Evolutionary conservation across 1,140 invertebrate genomes (phyloP).

Genomic region (Thalassaphorura encarpata): DNA sequence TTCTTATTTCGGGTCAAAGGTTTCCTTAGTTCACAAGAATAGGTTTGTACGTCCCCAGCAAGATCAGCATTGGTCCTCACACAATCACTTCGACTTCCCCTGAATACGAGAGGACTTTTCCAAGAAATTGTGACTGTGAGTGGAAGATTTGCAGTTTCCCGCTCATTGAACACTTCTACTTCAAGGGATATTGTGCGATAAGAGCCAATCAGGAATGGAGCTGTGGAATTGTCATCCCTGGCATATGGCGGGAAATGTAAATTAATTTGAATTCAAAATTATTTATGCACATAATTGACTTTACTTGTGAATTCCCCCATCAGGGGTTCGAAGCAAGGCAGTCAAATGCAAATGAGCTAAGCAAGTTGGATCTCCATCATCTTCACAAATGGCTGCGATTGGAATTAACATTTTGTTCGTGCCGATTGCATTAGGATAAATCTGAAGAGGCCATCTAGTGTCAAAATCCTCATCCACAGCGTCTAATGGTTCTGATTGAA

Average conservation of each 20-base stretch:
- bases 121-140: background rate
- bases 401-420: no score
- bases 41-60: background rate
- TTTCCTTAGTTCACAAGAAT: background rate
- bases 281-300: no score
- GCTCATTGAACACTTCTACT: background rate
- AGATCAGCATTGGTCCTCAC: background rate
- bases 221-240: no score
- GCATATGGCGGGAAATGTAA: no score
- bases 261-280: no score
- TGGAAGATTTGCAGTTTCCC: constrained; percentile 6
- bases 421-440: no score
- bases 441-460: no score
- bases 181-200: background rate
- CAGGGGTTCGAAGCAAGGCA: background rate
- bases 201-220: background rate
- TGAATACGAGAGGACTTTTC: background rate
- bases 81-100: background rate
- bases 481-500: no score
- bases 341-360: background rate
- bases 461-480: no score
- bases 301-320: background rate
- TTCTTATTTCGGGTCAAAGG: constrained; percentile 7
- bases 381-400: constrained; percentile 6
- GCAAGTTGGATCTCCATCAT: constrained; percentile 6